Percentiles rank a stretch among this genome's conserved stretches.
These are phyloP conservation scores for Meleagris gallopavo DNA, from an alignment of 2,113 vertebrate genomes.

Conservation along the genomic window DNA sequence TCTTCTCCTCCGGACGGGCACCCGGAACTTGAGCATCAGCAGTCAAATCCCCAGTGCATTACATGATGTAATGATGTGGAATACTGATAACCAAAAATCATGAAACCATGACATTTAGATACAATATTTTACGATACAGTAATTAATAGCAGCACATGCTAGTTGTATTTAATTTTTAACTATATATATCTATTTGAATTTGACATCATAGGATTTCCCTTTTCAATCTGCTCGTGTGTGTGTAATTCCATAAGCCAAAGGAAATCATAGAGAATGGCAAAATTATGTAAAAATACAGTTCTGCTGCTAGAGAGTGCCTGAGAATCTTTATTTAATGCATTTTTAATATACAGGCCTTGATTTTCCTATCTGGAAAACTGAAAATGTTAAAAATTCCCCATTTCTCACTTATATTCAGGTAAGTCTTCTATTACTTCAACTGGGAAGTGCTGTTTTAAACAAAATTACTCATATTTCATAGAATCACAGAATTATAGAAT, in stretches of 20 bases:
- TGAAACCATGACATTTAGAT: too few relatives aligned
- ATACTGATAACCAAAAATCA: too few relatives aligned
- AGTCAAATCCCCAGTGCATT: too few relatives aligned
- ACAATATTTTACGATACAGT: neutral
- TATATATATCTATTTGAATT: neutral
- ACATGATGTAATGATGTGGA: too few relatives aligned
- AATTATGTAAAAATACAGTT: neutral
- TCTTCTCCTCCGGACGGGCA: too few relatives aligned
- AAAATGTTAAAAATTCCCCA: neutral
- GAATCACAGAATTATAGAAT: too few relatives aligned
- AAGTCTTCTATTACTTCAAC: neutral
- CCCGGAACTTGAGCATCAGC: too few relatives aligned
- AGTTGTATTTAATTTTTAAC: neutral
- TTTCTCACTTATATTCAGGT: neutral
- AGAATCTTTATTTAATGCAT: neutral
- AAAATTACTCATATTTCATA: neutral
- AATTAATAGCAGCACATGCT: neutral
- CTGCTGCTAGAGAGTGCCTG: neutral
- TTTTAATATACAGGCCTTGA: neutral
- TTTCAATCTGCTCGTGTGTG: neutral
- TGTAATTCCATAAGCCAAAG: neutral
- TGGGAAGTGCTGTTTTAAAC: neutral
- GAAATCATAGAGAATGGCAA: neutral
- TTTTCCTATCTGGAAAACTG: neutral
- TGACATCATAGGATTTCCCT: neutral